Base-by-base conservation (phyloP, 2,797 vertebrate genomes). In the Rhinatrema bivittatum region DNA sequence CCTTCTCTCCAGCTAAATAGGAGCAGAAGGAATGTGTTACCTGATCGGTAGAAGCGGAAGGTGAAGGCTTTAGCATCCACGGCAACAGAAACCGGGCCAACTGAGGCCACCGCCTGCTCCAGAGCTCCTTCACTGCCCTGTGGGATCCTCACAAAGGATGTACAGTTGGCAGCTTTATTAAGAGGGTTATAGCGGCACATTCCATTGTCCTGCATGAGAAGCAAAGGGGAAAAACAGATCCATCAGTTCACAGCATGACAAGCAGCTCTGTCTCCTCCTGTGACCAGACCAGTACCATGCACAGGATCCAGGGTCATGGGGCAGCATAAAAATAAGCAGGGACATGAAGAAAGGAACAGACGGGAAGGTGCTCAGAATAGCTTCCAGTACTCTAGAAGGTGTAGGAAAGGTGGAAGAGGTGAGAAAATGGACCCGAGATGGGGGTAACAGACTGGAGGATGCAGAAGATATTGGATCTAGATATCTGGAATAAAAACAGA, bases 21-120 rank as follows among this genome's bases (percentile, higher is more conserved):
- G n/a, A n/a, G n/a, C n/a, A n/a, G 9, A 13, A 10, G n/a, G 3
- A 7, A 8, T 4, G 3, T 12, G 0, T 4, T 41, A 71, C 69
- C 70, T 0, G 44, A 44, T 7, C 20, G 17, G 27, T 72, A 72
- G 44, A 62, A 61, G 20, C 46, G 63, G 47, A 68, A 72, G 0
- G 9, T 1, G 16, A 13, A 43, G 24, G 10, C 18, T 3, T 25
- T 32, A 31, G 61, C 50, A 0, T 72, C 54, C 27, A 68, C 61
- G 0, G 66, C 62, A 17, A 60, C 24, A 0, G 68, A 36, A n/a
- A 72, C 15, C 0, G 69, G 69, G 3, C 69, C 68, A 3, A 41
- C 5, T 0, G 12, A 4, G 0, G 43, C 56, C 54, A 64, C 35
- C 0, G 45, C 59, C 16, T 49, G 39, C 16, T 46, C 47, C 40